These are phyloP conservation scores for Corythornis cristatus DNA, from an alignment of 2,113 vertebrate genomes.

Conservation along the genomic window DNA sequence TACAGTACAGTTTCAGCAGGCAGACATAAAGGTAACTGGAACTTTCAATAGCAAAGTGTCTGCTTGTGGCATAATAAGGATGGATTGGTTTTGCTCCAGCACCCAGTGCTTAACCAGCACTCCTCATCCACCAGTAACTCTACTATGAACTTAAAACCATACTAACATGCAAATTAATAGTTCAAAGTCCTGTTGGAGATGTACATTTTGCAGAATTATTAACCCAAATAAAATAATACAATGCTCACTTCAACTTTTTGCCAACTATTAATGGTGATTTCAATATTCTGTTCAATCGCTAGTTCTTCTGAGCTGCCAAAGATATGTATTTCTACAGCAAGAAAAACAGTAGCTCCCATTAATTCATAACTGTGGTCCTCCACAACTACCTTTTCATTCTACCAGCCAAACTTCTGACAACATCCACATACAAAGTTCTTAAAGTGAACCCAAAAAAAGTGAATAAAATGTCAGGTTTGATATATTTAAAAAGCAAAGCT, in stretches of 20 bases:
- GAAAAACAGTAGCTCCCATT: not conserved
- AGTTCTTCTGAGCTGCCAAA: not conserved
- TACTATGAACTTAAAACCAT: not conserved
- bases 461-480: conserved; percentile 46
- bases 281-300: not conserved
- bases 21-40: conserved; percentile 32
- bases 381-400: not conserved
- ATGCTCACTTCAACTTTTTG: not conserved
- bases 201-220: not conserved
- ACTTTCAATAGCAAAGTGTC: conserved; percentile 29
- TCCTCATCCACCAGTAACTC: not conserved
- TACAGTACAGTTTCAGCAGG: not conserved
- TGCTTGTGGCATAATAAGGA: conserved; percentile 19
- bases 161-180: not conserved
- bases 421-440: conserved; percentile 7
- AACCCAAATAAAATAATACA: not conserved
- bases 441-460: conserved; percentile 59
- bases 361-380: not conserved
- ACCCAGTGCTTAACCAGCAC: not conserved
- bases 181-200: not conserved
- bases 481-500: conserved; percentile 53
- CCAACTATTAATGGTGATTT: not conserved
- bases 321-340: not conserved
- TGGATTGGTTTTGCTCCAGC: not conserved
- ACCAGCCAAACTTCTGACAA: conserved; percentile 40